These are phyloP conservation scores for Patagioenas fasciata DNA, from an alignment of 2,113 vertebrate species.

Conservation along the genomic window DNA sequence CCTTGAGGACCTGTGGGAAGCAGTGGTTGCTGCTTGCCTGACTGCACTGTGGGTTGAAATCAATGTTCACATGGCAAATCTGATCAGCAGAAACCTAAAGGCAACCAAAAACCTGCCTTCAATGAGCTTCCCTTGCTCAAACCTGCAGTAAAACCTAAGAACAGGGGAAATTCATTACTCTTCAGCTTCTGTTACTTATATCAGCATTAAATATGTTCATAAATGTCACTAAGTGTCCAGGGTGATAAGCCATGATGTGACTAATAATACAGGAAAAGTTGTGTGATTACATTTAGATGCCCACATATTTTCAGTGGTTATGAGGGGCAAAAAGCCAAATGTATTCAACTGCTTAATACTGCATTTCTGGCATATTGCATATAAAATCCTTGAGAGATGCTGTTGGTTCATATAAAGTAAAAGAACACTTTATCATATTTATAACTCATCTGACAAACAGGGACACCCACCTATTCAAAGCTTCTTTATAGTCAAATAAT, in stretches of 20 bases:
- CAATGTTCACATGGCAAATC: constrained; percentile 73
- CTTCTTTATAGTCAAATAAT: background rate
- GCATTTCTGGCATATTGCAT: background rate
- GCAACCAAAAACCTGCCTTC: constrained; percentile 78
- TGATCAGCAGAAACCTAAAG: constrained; percentile 84
- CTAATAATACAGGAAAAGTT: background rate
- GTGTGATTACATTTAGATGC: background rate
- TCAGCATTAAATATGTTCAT: background rate
- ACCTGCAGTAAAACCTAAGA: constrained; percentile 56
- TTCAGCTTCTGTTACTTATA: background rate
- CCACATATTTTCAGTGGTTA: background rate
- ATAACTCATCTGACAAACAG: background rate
- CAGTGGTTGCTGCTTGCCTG: constrained; percentile 81
- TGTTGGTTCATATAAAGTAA: background rate
- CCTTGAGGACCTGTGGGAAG: constrained; percentile 82
- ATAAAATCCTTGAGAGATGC: background rate
- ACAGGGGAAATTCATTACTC: background rate
- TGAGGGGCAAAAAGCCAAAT: background rate
- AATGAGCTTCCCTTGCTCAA: constrained; percentile 76
- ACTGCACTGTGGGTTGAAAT: constrained; percentile 84
- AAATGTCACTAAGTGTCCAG: background rate
- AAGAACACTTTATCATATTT: background rate
- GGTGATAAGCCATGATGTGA: background rate
- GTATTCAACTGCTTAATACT: background rate
- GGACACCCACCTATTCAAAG: background rate